A percentile compares a stretch with the other conserved stretches of the same genome.
Evolutionary conservation across 2,797 vertebrate species (phyloP).

Genomic region (Pangasius mekongensis): DNA sequence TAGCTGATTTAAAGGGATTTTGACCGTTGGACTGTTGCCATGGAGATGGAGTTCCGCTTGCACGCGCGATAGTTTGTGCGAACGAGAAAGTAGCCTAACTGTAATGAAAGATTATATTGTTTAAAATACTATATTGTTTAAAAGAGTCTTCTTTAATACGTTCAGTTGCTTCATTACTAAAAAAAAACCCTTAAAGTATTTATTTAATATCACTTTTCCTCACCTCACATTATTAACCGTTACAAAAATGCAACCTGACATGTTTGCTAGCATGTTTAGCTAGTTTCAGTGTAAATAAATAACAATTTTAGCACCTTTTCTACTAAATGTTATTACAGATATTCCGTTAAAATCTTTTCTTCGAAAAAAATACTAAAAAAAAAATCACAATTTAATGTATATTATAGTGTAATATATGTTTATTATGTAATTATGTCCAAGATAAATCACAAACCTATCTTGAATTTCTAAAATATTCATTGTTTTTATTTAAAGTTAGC

Average conservation of each 20-base stretch:
- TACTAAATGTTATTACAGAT: not conserved
- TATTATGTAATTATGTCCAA: not conserved
- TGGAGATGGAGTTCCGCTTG: not conserved
- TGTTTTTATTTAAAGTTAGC: not conserved
- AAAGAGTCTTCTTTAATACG: not conserved
- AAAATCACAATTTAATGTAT: not conserved
- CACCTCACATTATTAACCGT: not conserved
- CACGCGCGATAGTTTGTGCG: not conserved
- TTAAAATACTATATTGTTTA: no score
- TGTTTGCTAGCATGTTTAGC: not conserved
- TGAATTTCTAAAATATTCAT: no score
- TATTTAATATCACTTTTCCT: not conserved
- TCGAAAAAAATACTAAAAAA: not conserved
- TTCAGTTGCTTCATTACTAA: not conserved
- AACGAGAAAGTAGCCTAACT: no score
- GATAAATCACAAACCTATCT: not conserved
- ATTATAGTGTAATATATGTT: not conserved
- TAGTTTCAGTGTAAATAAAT: not conserved
- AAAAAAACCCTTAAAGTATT: not conserved
- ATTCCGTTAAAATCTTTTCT: not conserved
- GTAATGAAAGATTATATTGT: no score
- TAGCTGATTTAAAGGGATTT: not conserved
- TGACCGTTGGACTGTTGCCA: not conserved
- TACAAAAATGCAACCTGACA: not conserved
- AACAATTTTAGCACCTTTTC: not conserved